These are phyloP conservation scores for Apocrypta bakeri DNA, from an alignment of 1,140 invertebrate genomes.

Conservation along the genomic window DNA sequence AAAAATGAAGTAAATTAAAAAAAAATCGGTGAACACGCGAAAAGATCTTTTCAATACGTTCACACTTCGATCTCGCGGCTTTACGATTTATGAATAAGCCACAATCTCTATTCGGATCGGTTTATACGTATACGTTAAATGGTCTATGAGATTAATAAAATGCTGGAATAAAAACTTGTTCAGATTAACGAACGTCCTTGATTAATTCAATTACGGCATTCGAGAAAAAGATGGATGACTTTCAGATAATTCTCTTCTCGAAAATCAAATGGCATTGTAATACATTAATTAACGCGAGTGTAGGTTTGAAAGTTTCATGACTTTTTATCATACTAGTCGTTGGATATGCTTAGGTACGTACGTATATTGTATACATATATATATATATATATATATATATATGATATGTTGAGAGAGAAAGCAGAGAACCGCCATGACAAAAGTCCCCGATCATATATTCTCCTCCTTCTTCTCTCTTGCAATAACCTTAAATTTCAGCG, in stretches of 20 bases:
- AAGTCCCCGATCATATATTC: neutral
- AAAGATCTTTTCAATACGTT: constrained; percentile 49
- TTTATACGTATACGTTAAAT: no score
- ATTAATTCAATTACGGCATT: constrained; percentile 15
- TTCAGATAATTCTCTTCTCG: no score
- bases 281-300: neutral
- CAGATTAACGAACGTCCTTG: neutral
- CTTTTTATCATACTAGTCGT: no score
- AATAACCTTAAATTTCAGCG: neutral
- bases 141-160: no score
- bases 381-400: neutral
- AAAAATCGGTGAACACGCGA: constrained; percentile 42
- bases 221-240: no score
- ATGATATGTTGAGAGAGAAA: no score
- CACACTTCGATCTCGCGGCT: constrained; percentile 50
- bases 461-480: neutral
- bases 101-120: neutral
- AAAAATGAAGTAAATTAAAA: neutral
- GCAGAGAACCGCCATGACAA: neutral
- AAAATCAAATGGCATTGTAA: no score
- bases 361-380: no score
- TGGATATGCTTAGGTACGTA: no score
- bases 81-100: constrained; percentile 47
- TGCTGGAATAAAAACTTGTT: no score
- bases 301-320: no score